phyloP scores from a whole-genome alignment of 1,140 invertebrate species.

The Parasteatoda tepidariorum region DNA sequence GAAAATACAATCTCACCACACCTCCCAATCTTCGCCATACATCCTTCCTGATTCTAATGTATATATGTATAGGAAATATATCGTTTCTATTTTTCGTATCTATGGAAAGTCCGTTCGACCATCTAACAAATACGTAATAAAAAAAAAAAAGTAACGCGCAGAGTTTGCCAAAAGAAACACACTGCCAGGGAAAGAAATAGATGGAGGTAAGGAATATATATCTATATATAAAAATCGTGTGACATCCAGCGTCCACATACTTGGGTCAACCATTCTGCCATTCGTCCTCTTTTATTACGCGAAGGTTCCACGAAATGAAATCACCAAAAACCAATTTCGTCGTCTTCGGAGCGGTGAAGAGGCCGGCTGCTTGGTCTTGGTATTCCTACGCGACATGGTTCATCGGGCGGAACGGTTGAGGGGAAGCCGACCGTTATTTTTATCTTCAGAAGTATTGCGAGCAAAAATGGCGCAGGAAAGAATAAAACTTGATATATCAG shows the following conservation, averaged over 20 bases:
- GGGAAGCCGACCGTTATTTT: constrained; percentile 49
- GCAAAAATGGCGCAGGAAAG: constrained; percentile 23
- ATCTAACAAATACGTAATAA: background rate
- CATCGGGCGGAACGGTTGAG: constrained; percentile 48
- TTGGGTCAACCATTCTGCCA: constrained; percentile 31
- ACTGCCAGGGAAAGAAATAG: background rate
- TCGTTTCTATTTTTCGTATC: background rate
- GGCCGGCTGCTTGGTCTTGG: constrained; percentile 31
- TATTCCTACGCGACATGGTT: constrained; percentile 44
- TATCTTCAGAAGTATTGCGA: background rate
- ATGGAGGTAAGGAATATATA: background rate
- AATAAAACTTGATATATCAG: background rate
- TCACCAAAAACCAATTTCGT: constrained; percentile 61
- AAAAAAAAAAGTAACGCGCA: background rate
- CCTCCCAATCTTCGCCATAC: too few relatives aligned
- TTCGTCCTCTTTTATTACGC: constrained; percentile 28
- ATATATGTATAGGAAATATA: background rate
- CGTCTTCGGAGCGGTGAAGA: constrained; percentile 53
- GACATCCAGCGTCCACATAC: background rate
- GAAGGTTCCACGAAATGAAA: constrained; percentile 45
- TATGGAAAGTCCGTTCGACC: background rate
- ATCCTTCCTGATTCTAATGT: background rate
- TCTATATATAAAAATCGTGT: background rate
- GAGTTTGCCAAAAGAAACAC: background rate
- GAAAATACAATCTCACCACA: too few relatives aligned